These are phyloP conservation scores for Dioctria rufipes DNA, from an alignment of 2,888 invertebrate genomes.

Conservation along the genomic window DNA sequence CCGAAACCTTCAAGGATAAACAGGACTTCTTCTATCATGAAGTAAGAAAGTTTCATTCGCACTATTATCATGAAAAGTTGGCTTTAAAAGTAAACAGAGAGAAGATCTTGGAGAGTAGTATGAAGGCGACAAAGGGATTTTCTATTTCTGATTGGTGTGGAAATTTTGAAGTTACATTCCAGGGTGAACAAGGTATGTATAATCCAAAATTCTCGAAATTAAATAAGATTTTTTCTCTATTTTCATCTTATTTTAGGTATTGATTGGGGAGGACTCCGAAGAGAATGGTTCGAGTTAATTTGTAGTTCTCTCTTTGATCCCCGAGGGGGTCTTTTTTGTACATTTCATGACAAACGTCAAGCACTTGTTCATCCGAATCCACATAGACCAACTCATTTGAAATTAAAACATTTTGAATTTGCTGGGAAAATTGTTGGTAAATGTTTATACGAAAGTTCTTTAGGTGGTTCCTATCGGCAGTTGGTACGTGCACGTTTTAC, in stretches of 20 bases:
- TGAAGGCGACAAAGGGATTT: slow-evolving; percentile 90
- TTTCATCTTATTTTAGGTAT: slow-evolving; percentile 75
- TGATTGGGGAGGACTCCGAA: slow-evolving; percentile 93
- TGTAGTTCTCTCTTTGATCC: slow-evolving; percentile 91
- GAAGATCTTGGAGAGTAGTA: slow-evolving; percentile 85
- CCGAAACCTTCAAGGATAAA: slow-evolving; percentile 92
- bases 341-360: slow-evolving; percentile 89
- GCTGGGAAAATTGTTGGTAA: slow-evolving; percentile 96
- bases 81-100: slow-evolving; percentile 86
- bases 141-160: slow-evolving; percentile 93
- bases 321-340: slow-evolving; percentile 84
- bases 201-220: neutral
- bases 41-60: slow-evolving; percentile 88
- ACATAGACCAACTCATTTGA: slow-evolving; percentile 81
- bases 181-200: slow-evolving; percentile 90
- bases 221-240: neutral
- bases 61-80: slow-evolving; percentile 89
- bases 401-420: slow-evolving; percentile 91
- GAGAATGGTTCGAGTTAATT: slow-evolving; percentile 95
- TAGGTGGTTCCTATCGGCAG: slow-evolving; percentile 91
- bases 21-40: slow-evolving; percentile 87
- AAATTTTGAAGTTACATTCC: slow-evolving; percentile 93
- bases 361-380: slow-evolving; percentile 93
- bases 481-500: slow-evolving; percentile 92
- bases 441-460: slow-evolving; percentile 93